These are phyloP conservation scores for Spialia ferax DNA, from an alignment of 2,888 invertebrate species.

Conservation along the genomic window DNA sequence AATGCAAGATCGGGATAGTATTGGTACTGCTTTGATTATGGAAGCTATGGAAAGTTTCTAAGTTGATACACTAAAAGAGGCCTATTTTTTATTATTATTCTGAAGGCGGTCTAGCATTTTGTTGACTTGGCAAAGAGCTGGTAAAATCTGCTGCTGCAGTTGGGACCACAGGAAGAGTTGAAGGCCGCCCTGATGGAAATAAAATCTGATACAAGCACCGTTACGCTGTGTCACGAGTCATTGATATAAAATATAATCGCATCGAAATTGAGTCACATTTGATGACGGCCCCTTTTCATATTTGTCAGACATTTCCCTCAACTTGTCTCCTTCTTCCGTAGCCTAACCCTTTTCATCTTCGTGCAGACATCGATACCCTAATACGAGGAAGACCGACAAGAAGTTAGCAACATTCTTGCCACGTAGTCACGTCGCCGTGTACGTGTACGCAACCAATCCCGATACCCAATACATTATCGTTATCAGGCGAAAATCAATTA, in stretches of 20 bases:
- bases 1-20: too few relatives aligned
- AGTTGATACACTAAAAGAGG: too few relatives aligned
- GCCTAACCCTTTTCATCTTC: conserved; percentile 2
- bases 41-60: too few relatives aligned
- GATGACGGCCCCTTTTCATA: background rate
- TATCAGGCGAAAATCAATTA: conserved; percentile 71
- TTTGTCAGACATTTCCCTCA: background rate
- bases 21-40: too few relatives aligned
- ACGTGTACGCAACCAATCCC: conserved; percentile 46
- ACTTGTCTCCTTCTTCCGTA: background rate
- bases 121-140: too few relatives aligned
- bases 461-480: conserved; percentile 61
- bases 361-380: background rate
- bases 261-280: background rate
- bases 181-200: too few relatives aligned
- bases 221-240: background rate
- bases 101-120: too few relatives aligned
- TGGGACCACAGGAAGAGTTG: too few relatives aligned
- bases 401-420: conserved; percentile 71
- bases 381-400: conserved; percentile 43
- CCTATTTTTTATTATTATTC: too few relatives aligned
- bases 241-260: background rate
- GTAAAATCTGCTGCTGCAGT: too few relatives aligned
- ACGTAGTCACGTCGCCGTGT: conserved; percentile 55
- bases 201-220: too few relatives aligned